Evolutionary conservation across 2,797 vertebrate genomes (phyloP).

Genomic region (Orientallactaga sibirica): DNA sequence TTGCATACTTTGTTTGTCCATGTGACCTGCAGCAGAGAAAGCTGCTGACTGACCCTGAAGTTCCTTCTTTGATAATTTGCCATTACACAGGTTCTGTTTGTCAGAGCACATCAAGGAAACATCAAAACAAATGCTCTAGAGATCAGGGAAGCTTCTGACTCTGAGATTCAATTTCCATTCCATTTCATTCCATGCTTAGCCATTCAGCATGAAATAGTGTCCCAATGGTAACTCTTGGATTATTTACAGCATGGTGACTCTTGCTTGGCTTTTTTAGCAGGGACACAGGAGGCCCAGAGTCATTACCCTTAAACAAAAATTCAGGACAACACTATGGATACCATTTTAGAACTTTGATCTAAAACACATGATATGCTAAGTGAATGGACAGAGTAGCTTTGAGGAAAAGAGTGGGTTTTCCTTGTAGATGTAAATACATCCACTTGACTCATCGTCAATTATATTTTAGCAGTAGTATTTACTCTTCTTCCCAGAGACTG

Average conservation of each 20-base stretch:
- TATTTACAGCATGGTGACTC: constrained; percentile 40
- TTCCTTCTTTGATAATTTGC: background rate
- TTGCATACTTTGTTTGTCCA: background rate
- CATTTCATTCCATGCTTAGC: constrained; percentile 27
- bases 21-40: background rate
- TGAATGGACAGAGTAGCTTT: background rate
- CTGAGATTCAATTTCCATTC: constrained; percentile 55
- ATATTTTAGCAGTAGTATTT: background rate
- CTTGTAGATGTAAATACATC: background rate
- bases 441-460: background rate
- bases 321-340: background rate
- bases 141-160: constrained; percentile 33
- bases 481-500: background rate
- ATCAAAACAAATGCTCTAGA: background rate
- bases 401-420: background rate
- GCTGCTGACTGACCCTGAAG: background rate
- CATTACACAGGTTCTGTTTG: constrained; percentile 11
- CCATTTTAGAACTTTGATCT: background rate
- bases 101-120: constrained; percentile 11
- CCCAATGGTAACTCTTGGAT: constrained; percentile 57
- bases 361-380: background rate
- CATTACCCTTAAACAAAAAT: constrained; percentile 59
- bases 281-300: background rate
- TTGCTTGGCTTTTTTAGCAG: background rate
- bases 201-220: background rate